Percentiles rank a stretch among this genome's conserved stretches.
Evolutionary conservation across 2,113 vertebrate species (phyloP).

Genomic region (Micronycteris hirsuta): DNA sequence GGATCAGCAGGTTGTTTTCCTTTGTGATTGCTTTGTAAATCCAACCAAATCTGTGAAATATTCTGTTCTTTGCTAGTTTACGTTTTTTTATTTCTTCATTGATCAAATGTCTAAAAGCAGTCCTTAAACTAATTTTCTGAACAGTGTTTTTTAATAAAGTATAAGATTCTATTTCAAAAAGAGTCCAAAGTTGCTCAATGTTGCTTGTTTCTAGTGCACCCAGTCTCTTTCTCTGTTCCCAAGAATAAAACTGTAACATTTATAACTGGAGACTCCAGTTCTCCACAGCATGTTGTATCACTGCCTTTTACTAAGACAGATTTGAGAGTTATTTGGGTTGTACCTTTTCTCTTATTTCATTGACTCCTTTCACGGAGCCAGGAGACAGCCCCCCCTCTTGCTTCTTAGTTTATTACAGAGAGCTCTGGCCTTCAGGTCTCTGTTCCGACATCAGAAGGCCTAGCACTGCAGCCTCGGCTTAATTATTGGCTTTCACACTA

Average conservation of each 20-base stretch:
- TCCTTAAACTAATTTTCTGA: background rate
- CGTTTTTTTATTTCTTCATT: background rate
- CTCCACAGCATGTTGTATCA: background rate
- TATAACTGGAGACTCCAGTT: background rate
- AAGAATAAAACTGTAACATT: background rate
- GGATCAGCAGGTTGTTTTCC: background rate
- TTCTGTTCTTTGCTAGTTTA: background rate
- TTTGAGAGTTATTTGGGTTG: background rate
- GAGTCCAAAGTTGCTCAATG: background rate
- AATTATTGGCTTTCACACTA: background rate
- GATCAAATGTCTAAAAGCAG: background rate
- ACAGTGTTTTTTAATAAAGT: background rate
- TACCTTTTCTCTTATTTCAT: background rate
- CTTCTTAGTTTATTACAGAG: background rate
- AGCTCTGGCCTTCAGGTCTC: background rate
- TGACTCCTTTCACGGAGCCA: background rate
- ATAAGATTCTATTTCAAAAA: background rate
- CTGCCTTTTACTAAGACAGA: background rate
- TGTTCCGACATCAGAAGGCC: background rate
- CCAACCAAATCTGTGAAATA: background rate
- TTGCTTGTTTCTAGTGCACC: background rate
- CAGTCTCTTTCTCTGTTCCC: background rate
- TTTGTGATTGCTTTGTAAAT: background rate
- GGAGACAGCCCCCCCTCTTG: background rate
- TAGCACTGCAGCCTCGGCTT: background rate